Base-by-base conservation (phyloP, 2,888 invertebrate genomes). In the Ethmia dodecea region DNA sequence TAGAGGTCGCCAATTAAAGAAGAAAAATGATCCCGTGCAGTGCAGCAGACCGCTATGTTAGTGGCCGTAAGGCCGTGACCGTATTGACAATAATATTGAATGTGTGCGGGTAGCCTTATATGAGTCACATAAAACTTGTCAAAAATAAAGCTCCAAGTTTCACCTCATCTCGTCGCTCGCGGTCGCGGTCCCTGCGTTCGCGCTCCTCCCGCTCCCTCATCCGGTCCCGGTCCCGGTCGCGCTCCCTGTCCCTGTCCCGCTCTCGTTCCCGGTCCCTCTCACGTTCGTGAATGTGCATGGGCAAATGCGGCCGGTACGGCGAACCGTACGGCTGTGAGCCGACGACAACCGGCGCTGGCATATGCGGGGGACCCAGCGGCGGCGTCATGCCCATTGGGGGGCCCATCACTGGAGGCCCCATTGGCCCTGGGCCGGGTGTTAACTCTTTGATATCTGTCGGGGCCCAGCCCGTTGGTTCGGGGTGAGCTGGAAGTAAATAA, bases 401-500 rank as follows among this genome's bases (percentile, higher is more conserved):
- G 37, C 44, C 61, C 55, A 63, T 60, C 32, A 43, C 28, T 52
- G 58, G 68, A 6, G 67, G 68, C 2, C 59, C 66, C 58, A 71
- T 62, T 2, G 88, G 86, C 1, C 88, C 89, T 1, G 89, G 88
- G 0, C 90, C 91, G 0, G 91, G 91, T 1, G 92, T 91, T 37
- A 92, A 70, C 58, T 92, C 89, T 64, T 92, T 92, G 35, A 92
- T 91, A 45, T 92, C 91, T 3, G 72, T 72, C 5, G 92, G 91
- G 14, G 87, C 86, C 92, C 92, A 92, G 11, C 86, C 88, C 3
- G 68, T 61, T 42, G 75, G 76, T 45, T 88, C 88, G 0, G 69
- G 66, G 43, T 77, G 78, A 18, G 73, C 78, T 78, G 47, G 28
- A 22, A 16, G 4, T 2, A 11, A 24, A n/a, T n/a, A n/a, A n/a